Evolutionary conservation across 2,797 vertebrate species (phyloP), one percentile per base, ranked within the genome.

Genomic region (Eulemur albifrons): DNA sequence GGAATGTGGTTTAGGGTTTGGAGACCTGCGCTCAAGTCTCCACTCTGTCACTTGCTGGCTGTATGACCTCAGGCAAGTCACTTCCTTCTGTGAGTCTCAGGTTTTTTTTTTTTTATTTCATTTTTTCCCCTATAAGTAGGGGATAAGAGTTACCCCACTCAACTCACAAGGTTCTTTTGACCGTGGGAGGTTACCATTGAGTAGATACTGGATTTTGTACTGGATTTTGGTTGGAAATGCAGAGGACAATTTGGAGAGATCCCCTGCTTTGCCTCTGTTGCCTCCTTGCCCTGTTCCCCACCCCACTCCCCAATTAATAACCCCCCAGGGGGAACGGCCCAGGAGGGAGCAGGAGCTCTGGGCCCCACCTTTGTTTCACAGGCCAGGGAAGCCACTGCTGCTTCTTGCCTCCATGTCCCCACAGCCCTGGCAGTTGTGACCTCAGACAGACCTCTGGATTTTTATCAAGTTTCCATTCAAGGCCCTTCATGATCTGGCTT

Each of bases 201-300:
- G 67, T 27, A 50, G 69, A 12, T n/a, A 8, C 6, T 63, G 27
- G 30, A 10, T 17, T 59, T 32, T 21, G 1, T 14, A 21, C 61
- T 40, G 59, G 52, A 54, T 43, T 84, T 88, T n/a, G 48, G 5
- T 77, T 77, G 20, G 88, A 52, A 70, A 83, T 54, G 21, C 40
- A 40, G 73, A 65, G 63, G 30, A 25, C 23, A 57, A 61, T 94
- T 97, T 96, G 79, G 0, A 89, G 93, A 96, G 96, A 98, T 99
- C 99, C 99, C 99, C 99, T 99, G 99, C 98, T 99, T 99, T 99
- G 98, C 98, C 97, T 99, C 99, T 99, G 98, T 97, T 85, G 67
- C 92, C 90, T 96, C 76, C 90, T 38, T 93, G 73, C 81, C 95
- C 88, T 3, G 0, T 83, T 54, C 94, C 92, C 93, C 23, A 6